Conservation (phyloP, 2,888 invertebrate genomes). For the Trisateles emortualis region DNA sequence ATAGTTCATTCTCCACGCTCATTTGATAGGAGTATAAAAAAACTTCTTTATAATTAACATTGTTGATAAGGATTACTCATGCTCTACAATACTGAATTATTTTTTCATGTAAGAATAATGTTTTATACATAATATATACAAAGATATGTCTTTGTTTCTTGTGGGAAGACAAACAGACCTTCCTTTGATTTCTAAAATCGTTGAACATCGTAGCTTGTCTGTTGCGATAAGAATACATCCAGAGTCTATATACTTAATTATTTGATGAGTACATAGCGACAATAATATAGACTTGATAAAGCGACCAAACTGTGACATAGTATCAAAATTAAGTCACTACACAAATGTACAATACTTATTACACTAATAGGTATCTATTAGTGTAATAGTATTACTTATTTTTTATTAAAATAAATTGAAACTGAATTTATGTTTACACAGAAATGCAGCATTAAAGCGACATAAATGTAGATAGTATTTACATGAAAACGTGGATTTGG, state of each 20-base stretch:
- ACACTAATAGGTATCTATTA: not conserved
- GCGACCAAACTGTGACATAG: not conserved
- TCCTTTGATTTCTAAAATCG: slow-evolving; percentile 45
- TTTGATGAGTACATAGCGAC: not conserved
- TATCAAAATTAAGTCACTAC: not conserved
- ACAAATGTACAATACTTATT: not conserved
- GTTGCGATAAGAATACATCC: slow-evolving; percentile 41
- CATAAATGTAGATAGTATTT: too few species aligned
- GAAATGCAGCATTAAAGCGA: too few species aligned
- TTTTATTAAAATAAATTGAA: too few species aligned
- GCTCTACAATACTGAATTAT: slow-evolving; percentile 33
- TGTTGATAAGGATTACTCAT: slow-evolving; percentile 47
- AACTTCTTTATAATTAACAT: slow-evolving; percentile 43
- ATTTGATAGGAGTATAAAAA: slow-evolving; percentile 33
- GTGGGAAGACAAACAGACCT: slow-evolving; percentile 39
- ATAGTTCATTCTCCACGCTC: not conserved
- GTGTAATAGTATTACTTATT: too few species aligned
- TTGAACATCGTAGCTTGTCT: slow-evolving; percentile 35
- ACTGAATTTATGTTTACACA: too few species aligned
- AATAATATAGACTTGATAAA: not conserved
- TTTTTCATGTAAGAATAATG: slow-evolving; percentile 37
- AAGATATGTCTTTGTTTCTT: slow-evolving; percentile 35
- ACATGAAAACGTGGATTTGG: too few species aligned
- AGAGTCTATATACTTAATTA: slow-evolving; percentile 7
- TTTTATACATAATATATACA: slow-evolving; percentile 37